Percentiles rank a stretch among this genome's conserved stretches.
Evolutionary conservation across 1,140 invertebrate genomes (phyloP).

Genomic region (Venturia canescens): DNA sequence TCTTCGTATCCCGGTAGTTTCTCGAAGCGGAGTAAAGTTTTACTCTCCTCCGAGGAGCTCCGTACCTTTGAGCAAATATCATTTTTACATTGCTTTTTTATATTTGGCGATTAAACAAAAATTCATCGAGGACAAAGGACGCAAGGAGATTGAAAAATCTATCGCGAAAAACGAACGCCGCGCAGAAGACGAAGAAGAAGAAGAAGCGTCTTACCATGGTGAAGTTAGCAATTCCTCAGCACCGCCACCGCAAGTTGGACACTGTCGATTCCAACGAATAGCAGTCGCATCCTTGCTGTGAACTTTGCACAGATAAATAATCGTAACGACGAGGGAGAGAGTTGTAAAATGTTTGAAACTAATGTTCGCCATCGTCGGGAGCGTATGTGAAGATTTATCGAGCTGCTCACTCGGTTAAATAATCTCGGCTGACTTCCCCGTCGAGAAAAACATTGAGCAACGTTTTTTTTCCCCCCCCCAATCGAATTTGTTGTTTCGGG

Average conservation of each 20-base stretch:
- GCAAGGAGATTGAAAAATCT: too few relatives aligned
- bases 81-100: too few relatives aligned
- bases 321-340: neutral
- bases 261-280: neutral
- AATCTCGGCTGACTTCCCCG: conserved; percentile 11
- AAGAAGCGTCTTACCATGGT: conserved; percentile 28
- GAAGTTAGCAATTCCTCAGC: neutral
- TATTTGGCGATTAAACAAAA: too few relatives aligned
- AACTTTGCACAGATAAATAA: neutral
- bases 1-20: too few relatives aligned
- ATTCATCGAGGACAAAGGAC: too few relatives aligned
- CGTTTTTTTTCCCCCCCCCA: too few relatives aligned
- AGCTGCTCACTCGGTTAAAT: conserved; percentile 18
- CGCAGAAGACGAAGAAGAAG: too few relatives aligned
- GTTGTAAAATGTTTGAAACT: neutral
- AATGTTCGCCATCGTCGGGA: neutral
- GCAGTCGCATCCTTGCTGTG: neutral
- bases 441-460: conserved; percentile 25
- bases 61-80: too few relatives aligned
- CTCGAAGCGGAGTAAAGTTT: too few relatives aligned
- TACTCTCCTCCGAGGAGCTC: too few relatives aligned
- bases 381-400: neutral
- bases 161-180: too few relatives aligned
- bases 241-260: neutral
- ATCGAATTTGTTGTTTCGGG: too few relatives aligned